Base-by-base conservation (phyloP, 2,113 vertebrate species). In the Plecturocebus donacophilus region DNA sequence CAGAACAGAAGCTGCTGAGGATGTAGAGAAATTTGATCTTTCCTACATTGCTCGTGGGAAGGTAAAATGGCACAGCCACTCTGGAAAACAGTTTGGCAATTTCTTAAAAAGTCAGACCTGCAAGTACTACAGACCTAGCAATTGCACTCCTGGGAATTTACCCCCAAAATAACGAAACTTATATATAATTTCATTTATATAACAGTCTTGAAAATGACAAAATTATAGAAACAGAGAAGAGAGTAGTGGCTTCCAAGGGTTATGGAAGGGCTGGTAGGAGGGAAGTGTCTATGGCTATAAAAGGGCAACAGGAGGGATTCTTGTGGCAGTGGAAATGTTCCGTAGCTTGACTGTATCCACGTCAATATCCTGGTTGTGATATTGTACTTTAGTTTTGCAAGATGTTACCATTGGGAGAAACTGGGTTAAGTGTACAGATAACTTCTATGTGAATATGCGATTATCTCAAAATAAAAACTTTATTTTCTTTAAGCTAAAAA, bases 381-480 rank as follows among this genome's bases (percentile, higher is more conserved):
- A 58, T 0, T 14, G 16, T 5, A 6, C 8, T 52, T 40, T n/a
- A 17, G 45, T 25, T 66, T 19, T 66, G 17, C 11, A n/a, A 71
- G 76, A 25, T 23, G 23, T 17, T 11, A 75, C 16, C 2, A 0
- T 1, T 5, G 6, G 71, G 25, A 32, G 45, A 73, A 75, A n/a
- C 17, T 12, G 52, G 58, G 42, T 20, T 54, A 54, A 16, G 23
- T 17, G 9, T 13, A 79, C 20, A 20, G 64, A 32, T 30, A 25
- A 30, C 47, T 35, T 58, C 13, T 64, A n/a, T 66, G 52, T 66
- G 25, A 79, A 85, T 38, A n/a, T 21, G 71, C 75, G 61, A 19
- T 75, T 23, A 88, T 10, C 32, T 73, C n/a, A 87, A 88, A 92
- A 90, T 47, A 47, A 92, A 95, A 90, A 68, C 38, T n/a, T 83